Conservation (phyloP, 1,140 invertebrate species). For the Drosophila pectinifera region DNA sequence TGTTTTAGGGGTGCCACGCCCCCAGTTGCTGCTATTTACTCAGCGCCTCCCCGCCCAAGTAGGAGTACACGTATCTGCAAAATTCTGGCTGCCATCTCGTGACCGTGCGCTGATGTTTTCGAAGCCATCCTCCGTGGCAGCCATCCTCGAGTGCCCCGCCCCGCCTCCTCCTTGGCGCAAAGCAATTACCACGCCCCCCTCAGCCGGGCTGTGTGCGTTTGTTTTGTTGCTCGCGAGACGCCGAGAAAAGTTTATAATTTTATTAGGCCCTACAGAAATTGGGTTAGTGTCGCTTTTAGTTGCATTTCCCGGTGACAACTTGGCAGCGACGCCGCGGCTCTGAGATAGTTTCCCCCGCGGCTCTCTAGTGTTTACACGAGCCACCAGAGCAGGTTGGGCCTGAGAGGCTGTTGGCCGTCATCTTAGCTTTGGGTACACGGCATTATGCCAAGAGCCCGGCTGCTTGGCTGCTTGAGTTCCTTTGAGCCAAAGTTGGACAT, state of each 20-base stretch:
- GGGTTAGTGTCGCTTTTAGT: slow-evolving; percentile 72
- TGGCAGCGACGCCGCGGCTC: slow-evolving; percentile 37
- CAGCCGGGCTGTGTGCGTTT: slow-evolving; percentile 19
- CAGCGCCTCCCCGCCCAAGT: not conserved
- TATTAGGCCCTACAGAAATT: slow-evolving; percentile 73
- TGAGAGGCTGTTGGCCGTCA: slow-evolving; percentile 48
- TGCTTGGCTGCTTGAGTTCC: slow-evolving; percentile 8
- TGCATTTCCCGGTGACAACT: slow-evolving; percentile 58
- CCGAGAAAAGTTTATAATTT: slow-evolving; percentile 75
- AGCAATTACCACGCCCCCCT: slow-evolving; percentile 46
- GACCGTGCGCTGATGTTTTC: slow-evolving; percentile 44
- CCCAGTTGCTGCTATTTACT: slow-evolving; percentile 28
- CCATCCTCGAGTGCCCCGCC: slow-evolving; percentile 27
- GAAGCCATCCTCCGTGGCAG: not conserved
- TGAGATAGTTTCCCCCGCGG: slow-evolving; percentile 40
- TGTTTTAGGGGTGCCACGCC: slow-evolving; percentile 47
- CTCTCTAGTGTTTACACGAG: slow-evolving; percentile 46
- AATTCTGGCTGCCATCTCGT: slow-evolving; percentile 45
- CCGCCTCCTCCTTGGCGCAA: slow-evolving; percentile 16
- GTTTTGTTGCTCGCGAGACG: slow-evolving; percentile 49
- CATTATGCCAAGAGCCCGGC: slow-evolving; percentile 25
- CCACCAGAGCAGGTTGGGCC: not conserved
- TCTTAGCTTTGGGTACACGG: slow-evolving; percentile 30
- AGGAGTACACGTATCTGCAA: slow-evolving; percentile 26
- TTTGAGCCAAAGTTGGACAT: slow-evolving; percentile 21